Conservation (phyloP, 2,888 invertebrate species). For the Drosophila bunnanda region DNA sequence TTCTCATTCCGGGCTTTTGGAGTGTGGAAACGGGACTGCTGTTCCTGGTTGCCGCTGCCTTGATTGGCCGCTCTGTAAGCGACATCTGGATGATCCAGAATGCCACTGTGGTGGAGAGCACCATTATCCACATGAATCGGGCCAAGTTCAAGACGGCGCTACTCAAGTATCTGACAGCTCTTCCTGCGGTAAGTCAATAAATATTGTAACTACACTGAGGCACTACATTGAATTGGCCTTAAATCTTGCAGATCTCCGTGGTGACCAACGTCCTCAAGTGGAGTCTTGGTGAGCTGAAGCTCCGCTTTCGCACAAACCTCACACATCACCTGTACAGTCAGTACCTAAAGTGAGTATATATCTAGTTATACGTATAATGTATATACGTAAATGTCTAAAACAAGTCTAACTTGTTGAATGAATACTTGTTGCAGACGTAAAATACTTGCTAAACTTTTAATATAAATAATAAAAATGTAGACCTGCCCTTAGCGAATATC, state of each 20-base stretch:
- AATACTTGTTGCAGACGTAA: background rate
- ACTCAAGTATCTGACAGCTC: slow-evolving; percentile 91
- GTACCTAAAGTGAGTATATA: slow-evolving; percentile 92
- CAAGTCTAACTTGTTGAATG: slow-evolving; percentile 1
- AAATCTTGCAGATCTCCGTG: slow-evolving; percentile 89
- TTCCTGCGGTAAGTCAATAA: slow-evolving; percentile 90
- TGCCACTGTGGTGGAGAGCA: slow-evolving; percentile 96
- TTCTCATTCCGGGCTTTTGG: slow-evolving; percentile 92
- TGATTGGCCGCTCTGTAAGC: slow-evolving; percentile 95
- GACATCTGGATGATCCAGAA: slow-evolving; percentile 99
- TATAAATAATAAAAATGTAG: background rate
- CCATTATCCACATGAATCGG: slow-evolving; percentile 95
- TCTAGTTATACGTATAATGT: too few relatives aligned
- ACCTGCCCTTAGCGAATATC: background rate
- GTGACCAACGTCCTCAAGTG: slow-evolving; percentile 97
- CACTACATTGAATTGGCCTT: too few relatives aligned
- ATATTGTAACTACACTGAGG: too few relatives aligned
- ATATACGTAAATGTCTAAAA: background rate
- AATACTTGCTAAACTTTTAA: background rate
- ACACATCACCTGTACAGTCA: slow-evolving; percentile 94
- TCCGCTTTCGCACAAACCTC: slow-evolving; percentile 94
- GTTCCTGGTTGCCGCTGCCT: slow-evolving; percentile 90
- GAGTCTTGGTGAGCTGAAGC: slow-evolving; percentile 96
- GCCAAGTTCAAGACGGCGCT: slow-evolving; percentile 90
- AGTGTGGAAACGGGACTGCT: slow-evolving; percentile 91